Percentiles rank a stretch among this genome's conserved stretches.
These are phyloP conservation scores for Hydrolagus colliei DNA, from an alignment of 2,797 vertebrate species.

Conservation along the genomic window DNA sequence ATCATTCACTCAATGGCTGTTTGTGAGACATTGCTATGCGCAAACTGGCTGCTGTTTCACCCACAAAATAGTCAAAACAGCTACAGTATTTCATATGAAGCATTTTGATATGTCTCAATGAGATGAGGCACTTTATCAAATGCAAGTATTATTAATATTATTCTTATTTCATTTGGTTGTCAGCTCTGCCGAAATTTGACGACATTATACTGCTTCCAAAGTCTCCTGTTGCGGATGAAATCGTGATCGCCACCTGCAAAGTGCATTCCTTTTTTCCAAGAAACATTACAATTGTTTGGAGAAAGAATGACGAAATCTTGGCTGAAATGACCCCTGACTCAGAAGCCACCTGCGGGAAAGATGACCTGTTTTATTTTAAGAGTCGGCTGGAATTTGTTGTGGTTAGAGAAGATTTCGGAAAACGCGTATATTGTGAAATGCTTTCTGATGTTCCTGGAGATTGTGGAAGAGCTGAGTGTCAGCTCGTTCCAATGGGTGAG, in stretches of 20 bases:
- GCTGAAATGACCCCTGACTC: neutral
- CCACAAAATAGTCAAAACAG: too few relatives aligned
- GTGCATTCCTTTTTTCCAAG: conserved; percentile 27
- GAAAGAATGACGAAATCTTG: neutral
- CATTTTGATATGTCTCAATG: too few relatives aligned
- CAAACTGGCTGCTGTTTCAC: too few relatives aligned
- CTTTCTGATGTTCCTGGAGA: neutral
- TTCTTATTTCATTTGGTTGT: neutral
- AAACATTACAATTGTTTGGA: conserved; percentile 12
- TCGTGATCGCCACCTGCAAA: neutral
- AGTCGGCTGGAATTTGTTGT: neutral
- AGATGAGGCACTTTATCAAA: too few relatives aligned
- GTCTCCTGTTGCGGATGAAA: neutral
- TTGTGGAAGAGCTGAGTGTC: neutral
- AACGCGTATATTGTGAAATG: neutral
- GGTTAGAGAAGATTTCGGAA: neutral
- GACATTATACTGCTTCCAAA: neutral
- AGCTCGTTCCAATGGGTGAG: neutral
- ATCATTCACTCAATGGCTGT: too few relatives aligned
- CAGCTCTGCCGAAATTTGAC: conserved; percentile 20
- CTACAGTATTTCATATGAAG: too few relatives aligned
- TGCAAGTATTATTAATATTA: neutral
- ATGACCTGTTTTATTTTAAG: neutral
- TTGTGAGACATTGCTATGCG: too few relatives aligned
- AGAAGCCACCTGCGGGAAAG: neutral